phyloP scores from a whole-genome alignment of 2,888 invertebrate species.

The Parapristionchus giblindavisi region DNA sequence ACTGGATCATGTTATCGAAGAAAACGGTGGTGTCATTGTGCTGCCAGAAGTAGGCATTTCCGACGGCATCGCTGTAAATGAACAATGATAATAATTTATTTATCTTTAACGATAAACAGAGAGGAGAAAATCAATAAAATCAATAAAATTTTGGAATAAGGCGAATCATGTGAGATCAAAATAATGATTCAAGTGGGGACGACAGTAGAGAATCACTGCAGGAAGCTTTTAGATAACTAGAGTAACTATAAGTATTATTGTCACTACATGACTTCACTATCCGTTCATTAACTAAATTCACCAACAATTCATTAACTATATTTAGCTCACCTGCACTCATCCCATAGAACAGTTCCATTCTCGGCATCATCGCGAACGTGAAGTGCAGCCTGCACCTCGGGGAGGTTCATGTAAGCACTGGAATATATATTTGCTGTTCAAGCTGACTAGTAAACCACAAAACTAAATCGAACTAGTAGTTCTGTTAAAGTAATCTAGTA shows the following conservation, averaged over 20 bases:
- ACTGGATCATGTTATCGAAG: conserved; percentile 41
- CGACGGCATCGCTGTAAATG: conserved; percentile 12
- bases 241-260: background rate
- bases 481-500: background rate
- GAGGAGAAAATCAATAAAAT: background rate
- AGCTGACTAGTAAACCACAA: too few species aligned
- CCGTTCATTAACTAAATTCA: background rate
- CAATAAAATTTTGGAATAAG: too few species aligned
- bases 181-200: too few species aligned
- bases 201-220: too few species aligned
- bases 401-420: conserved; percentile 23
- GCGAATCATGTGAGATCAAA: too few species aligned
- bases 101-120: too few species aligned
- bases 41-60: conserved; percentile 28
- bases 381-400: conserved; percentile 36
- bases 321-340: conserved; percentile 8
- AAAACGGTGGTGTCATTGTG: conserved; percentile 40
- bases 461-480: too few species aligned
- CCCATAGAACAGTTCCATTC: conserved; percentile 8
- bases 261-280: background rate
- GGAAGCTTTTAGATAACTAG: too few species aligned
- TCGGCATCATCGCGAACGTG: conserved; percentile 15
- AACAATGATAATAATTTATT: background rate
- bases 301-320: background rate
- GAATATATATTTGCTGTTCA: too few species aligned